Conservation (phyloP, 2,797 vertebrate genomes). For the Sparus aurata region DNA sequence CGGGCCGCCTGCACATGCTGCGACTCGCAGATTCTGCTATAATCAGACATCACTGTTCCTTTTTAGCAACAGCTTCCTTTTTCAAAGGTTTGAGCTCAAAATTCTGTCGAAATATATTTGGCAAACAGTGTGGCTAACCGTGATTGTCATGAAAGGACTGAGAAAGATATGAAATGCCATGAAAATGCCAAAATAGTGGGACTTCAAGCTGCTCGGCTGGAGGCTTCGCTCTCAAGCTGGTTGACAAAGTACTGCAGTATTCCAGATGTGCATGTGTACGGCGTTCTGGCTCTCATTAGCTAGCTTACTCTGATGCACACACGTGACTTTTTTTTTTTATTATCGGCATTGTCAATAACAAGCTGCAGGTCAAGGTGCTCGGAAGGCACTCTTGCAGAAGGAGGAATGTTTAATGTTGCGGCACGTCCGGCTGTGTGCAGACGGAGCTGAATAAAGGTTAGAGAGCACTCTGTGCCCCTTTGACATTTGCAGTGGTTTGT, state of each 20-base stretch:
- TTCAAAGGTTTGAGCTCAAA: too few relatives aligned
- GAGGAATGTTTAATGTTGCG: background rate
- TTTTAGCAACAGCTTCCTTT: too few relatives aligned
- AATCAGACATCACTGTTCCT: too few relatives aligned
- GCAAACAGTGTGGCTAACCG: too few relatives aligned
- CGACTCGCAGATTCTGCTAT: too few relatives aligned
- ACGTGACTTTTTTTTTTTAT: background rate
- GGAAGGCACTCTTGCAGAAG: background rate
- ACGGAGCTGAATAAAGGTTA: slow-evolving; percentile 52
- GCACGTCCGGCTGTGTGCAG: slow-evolving; percentile 31
- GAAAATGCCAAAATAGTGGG: too few relatives aligned
- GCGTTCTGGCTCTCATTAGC: slow-evolving; percentile 2
- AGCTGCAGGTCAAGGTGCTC: slow-evolving; percentile 8
- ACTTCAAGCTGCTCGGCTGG: background rate
- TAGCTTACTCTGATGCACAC: background rate
- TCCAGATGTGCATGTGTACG: background rate
- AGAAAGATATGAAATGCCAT: too few relatives aligned
- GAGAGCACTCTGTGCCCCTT: slow-evolving; percentile 25
- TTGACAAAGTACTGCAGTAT: background rate
- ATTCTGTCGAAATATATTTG: too few relatives aligned
- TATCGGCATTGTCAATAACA: background rate
- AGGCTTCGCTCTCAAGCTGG: background rate
- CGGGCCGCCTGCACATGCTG: too few relatives aligned
- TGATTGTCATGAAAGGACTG: too few relatives aligned
- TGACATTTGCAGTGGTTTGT: slow-evolving; percentile 50